Conservation (phyloP, 2,113 vertebrate genomes). For the Coreoperca whiteheadi region DNA sequence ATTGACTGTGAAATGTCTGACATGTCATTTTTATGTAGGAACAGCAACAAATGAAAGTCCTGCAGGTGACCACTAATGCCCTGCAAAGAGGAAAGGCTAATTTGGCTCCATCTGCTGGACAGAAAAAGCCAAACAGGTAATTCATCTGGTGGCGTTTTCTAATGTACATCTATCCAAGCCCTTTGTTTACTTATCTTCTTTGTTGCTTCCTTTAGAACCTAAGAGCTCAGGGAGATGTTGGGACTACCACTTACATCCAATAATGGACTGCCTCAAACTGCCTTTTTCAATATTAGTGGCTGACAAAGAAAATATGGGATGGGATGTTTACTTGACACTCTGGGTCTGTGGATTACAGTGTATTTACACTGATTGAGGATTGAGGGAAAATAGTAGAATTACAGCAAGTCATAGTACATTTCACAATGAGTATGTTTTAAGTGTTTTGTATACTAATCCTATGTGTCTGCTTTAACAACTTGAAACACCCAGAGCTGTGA, state of each 20-base stretch:
- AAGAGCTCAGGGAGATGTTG: conserved; percentile 67
- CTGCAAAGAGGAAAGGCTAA: conserved; percentile 66
- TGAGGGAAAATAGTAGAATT: background rate
- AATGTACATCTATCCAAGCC: background rate
- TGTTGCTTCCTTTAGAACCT: conserved; percentile 61
- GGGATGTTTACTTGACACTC: conserved; percentile 42
- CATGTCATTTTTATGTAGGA: conserved; percentile 48
- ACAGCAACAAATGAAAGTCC: conserved; percentile 40
- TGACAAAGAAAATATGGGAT: conserved; percentile 11
- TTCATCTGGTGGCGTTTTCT: background rate
- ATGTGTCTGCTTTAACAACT: conserved; percentile 58
- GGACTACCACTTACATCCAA: conserved; percentile 42
- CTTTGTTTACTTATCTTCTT: background rate
- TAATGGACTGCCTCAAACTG: conserved; percentile 49
- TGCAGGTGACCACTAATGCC: conserved; percentile 37
- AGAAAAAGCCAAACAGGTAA: conserved; percentile 75
- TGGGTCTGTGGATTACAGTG: conserved; percentile 4
- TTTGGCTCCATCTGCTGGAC: conserved; percentile 80
- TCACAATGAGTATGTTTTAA: conserved; percentile 9
- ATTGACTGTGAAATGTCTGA: background rate
- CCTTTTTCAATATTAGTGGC: conserved; percentile 27
- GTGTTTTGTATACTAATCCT: conserved; percentile 33
- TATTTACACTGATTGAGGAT: conserved; percentile 35
- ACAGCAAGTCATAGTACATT: background rate
- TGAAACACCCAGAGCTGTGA: conserved; percentile 59